Evolutionary conservation across 2,797 vertebrate species (phyloP).

Genomic region (Glossophaga mutica): DNA sequence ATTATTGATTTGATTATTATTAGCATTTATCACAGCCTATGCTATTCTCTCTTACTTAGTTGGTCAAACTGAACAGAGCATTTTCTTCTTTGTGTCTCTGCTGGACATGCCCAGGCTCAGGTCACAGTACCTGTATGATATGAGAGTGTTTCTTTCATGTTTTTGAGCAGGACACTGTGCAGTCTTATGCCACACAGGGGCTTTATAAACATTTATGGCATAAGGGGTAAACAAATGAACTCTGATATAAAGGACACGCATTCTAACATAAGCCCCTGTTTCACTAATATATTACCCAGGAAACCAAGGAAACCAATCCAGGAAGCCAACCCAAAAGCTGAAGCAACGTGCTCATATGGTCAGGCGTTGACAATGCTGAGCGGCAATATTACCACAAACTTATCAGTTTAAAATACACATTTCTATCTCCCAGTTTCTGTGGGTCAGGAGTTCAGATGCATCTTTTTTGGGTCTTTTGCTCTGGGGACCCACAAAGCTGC

Average conservation of each 20-base stretch:
- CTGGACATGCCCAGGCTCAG: neutral
- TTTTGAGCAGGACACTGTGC: neutral
- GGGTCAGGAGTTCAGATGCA: neutral
- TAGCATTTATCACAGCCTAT: neutral
- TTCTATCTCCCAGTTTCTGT: neutral
- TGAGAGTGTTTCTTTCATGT: neutral
- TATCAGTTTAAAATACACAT: neutral
- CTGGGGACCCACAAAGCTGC: neutral
- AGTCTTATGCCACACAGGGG: neutral
- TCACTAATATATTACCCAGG: neutral
- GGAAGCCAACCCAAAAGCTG: too few relatives aligned
- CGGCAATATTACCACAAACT: neutral
- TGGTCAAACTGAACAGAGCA: neutral
- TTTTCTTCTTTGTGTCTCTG: neutral
- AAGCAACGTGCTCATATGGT: too few relatives aligned
- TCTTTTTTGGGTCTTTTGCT: neutral
- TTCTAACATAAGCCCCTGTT: neutral
- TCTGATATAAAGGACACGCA: neutral
- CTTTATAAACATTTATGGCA: neutral
- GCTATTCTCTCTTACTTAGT: neutral
- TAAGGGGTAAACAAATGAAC: neutral
- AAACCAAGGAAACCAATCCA: too few relatives aligned
- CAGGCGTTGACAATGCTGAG: neutral
- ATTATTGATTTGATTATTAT: neutral
- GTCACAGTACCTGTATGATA: neutral